Conservation (phyloP, 2,797 vertebrate genomes). For the Chromis chromis region DNA sequence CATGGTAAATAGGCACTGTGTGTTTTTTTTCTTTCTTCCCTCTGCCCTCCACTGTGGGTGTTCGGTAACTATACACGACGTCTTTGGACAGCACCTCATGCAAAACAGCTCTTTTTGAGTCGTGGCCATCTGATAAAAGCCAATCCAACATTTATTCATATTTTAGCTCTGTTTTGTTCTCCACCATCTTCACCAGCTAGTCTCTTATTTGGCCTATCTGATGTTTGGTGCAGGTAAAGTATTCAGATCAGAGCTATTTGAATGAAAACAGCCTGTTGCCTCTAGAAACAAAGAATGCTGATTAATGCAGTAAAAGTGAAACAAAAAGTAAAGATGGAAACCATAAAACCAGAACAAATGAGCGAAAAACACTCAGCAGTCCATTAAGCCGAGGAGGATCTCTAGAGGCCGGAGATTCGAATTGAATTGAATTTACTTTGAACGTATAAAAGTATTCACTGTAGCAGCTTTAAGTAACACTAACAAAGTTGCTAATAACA, state of each 20-base stretch:
- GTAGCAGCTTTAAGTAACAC: background rate
- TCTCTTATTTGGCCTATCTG: background rate
- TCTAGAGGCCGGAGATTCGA: background rate
- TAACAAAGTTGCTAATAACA: background rate
- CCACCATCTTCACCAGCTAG: background rate
- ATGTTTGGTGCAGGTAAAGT: background rate
- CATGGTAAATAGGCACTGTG: constrained; percentile 23
- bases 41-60: background rate
- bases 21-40: too few species aligned
- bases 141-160: background rate
- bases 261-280: too few species aligned
- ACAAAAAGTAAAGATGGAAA: background rate
- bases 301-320: constrained; percentile 1
- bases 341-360: background rate
- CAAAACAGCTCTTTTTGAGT: too few species aligned
- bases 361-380: background rate
- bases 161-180: constrained; percentile 1
- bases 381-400: background rate
- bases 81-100: background rate
- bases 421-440: background rate
- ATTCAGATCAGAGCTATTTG: background rate
- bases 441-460: background rate
- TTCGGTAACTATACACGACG: background rate
- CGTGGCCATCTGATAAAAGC: background rate
- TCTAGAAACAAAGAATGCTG: background rate